Percentiles rank a stretch among this genome's conserved stretches.
Conservation (phyloP, 2,797 vertebrate genomes). For the Lateolabrax maculatus region DNA sequence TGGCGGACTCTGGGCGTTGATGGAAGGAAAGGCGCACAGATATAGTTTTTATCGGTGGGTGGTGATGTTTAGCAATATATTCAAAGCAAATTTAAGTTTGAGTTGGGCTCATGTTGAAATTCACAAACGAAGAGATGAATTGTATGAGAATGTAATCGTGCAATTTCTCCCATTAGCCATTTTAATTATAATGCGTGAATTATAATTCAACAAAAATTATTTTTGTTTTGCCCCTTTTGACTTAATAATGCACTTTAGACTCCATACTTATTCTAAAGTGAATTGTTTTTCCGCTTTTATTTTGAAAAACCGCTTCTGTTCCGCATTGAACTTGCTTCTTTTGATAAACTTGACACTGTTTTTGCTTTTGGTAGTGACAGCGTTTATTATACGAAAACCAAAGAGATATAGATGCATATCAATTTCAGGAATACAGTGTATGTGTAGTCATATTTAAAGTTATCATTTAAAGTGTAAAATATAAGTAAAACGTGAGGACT, state of each 20-base stretch:
- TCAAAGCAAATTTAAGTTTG: not conserved
- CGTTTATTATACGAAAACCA: not conserved
- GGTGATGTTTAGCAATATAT: not conserved
- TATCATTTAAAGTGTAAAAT: not conserved
- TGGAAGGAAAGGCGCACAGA: fast-evolving
- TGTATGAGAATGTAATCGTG: too few relatives aligned
- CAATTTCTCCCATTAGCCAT: too few relatives aligned
- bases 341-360: not conserved
- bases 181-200: not conserved
- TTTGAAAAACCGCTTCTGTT: constrained; percentile 6
- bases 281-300: constrained; percentile 30
- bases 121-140: not conserved
- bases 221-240: fast-evolving
- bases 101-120: not conserved
- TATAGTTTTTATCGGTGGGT: not conserved
- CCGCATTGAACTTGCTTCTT: not conserved
- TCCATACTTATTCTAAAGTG: not conserved
- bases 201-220: not conserved
- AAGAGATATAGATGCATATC: not conserved
- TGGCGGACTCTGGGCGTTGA: fast-evolving
- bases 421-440: not conserved
- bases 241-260: not conserved
- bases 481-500: not conserved
- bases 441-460: not conserved
- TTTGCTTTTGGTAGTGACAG: not conserved